These are phyloP conservation scores for Leucophenga maculata DNA, from an alignment of 2,888 invertebrate species.

Conservation along the genomic window DNA sequence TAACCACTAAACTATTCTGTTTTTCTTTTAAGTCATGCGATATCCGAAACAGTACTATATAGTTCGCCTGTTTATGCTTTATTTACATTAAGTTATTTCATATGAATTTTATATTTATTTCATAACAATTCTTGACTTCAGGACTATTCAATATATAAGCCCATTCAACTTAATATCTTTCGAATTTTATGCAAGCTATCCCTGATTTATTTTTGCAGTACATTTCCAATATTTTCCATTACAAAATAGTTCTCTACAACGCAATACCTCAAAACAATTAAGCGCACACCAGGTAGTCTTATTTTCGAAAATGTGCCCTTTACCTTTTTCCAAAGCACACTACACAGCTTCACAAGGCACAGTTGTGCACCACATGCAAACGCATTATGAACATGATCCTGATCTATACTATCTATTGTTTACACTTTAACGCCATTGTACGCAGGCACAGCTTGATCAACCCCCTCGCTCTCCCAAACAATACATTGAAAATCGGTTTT, in stretches of 20 bases:
- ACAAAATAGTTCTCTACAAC: neutral
- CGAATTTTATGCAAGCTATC: too few species aligned
- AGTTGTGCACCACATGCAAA: neutral
- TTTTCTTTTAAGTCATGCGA: too few species aligned
- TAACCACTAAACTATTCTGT: too few species aligned
- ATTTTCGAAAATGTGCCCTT: neutral
- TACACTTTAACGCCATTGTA: constrained; percentile 41
- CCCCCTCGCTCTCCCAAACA: constrained; percentile 21
- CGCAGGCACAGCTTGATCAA: constrained; percentile 8
- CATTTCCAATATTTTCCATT: constrained; percentile 28
- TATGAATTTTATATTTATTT: too few species aligned
- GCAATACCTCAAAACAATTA: constrained; percentile 4
- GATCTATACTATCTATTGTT: constrained; percentile 27
- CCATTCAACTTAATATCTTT: too few species aligned
- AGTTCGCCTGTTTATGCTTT: too few species aligned
- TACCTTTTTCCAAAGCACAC: neutral
- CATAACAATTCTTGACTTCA: too few species aligned
- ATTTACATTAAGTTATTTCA: too few species aligned
- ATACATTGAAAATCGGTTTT: neutral
- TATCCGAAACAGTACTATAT: too few species aligned
- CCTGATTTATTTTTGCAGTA: too few species aligned
- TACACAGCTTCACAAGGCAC: neutral
- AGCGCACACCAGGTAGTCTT: constrained; percentile 14
- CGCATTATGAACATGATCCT: neutral
- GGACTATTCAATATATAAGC: too few species aligned